A percentile compares a stretch with the other conserved stretches of the same genome.
phyloP scores from a whole-genome alignment of 2,113 vertebrate genomes.

The Sphaerodactylus townsendi region DNA sequence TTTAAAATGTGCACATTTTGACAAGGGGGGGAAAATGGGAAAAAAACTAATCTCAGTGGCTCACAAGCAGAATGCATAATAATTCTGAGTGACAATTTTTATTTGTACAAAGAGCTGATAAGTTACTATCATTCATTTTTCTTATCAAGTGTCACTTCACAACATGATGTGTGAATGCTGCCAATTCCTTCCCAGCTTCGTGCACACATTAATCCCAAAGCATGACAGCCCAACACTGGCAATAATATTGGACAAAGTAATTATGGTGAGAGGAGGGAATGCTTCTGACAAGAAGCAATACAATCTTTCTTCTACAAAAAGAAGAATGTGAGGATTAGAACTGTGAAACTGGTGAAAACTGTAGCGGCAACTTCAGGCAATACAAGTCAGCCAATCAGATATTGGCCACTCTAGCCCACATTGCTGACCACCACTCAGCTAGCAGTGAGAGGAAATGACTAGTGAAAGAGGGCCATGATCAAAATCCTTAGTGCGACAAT shows the following conservation, averaged over 20 bases:
- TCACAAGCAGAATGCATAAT: constrained; percentile 43
- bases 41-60: constrained; percentile 19
- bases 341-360: neutral
- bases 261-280: neutral
- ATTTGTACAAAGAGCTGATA: constrained; percentile 47
- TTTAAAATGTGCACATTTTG: constrained; percentile 50
- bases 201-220: constrained; percentile 45
- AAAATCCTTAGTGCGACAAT: too few relatives aligned
- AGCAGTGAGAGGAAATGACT: too few relatives aligned
- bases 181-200: constrained; percentile 39
- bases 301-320: neutral
- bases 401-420: too few relatives aligned
- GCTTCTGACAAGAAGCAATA: neutral
- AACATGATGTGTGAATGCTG: constrained; percentile 19
- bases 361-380: neutral
- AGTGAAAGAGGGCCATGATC: too few relatives aligned
- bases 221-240: constrained; percentile 29
- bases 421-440: too few relatives aligned
- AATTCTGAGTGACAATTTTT: constrained; percentile 45
- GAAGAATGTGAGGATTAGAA: neutral
- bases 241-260: constrained; percentile 7
- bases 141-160: constrained; percentile 47
- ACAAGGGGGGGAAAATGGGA: neutral
- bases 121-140: constrained; percentile 51
- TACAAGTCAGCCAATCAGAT: neutral